Evolutionary conservation across 1,140 invertebrate genomes (phyloP).

Genomic region (Leptinotarsa defecta): DNA sequence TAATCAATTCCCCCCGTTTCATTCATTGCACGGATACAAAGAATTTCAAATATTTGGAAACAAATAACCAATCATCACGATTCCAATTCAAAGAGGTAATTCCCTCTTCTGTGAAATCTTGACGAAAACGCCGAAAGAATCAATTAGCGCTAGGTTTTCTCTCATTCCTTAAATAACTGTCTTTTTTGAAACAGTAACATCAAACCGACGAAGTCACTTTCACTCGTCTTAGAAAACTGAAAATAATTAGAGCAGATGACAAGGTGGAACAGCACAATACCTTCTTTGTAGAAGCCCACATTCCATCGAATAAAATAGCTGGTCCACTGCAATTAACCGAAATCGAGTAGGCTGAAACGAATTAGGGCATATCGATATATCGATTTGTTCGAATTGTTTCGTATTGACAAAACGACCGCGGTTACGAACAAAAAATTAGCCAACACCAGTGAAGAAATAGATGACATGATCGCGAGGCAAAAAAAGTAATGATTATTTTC

Average conservation of each 20-base stretch:
- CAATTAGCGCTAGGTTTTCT: too few relatives aligned
- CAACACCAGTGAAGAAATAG: constrained; percentile 5
- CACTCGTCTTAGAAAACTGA: constrained; percentile 12
- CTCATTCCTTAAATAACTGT: too few relatives aligned
- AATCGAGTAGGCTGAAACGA: constrained; percentile 15
- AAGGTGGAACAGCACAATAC: not conserved
- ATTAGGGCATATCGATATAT: constrained; percentile 23
- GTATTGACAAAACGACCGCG: constrained; percentile 15
- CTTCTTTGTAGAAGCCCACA: not conserved
- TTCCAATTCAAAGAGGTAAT: too few relatives aligned
- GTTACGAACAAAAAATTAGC: constrained; percentile 9
- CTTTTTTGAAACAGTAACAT: not conserved
- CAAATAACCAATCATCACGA: too few relatives aligned
- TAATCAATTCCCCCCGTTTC: too few relatives aligned
- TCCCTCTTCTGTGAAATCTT: too few relatives aligned
- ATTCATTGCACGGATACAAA: too few relatives aligned
- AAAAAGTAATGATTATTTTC: constrained; percentile 4
- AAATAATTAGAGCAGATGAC: constrained; percentile 20
- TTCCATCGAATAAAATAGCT: not conserved
- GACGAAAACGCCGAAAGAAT: too few relatives aligned
- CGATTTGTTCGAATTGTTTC: constrained; percentile 3
- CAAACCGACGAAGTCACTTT: constrained; percentile 14
- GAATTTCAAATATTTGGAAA: too few relatives aligned
- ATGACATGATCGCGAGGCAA: not conserved
- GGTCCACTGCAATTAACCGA: not conserved